Conservation (phyloP, 2,888 invertebrate genomes). For the Chalcosyrphus nemorum region DNA sequence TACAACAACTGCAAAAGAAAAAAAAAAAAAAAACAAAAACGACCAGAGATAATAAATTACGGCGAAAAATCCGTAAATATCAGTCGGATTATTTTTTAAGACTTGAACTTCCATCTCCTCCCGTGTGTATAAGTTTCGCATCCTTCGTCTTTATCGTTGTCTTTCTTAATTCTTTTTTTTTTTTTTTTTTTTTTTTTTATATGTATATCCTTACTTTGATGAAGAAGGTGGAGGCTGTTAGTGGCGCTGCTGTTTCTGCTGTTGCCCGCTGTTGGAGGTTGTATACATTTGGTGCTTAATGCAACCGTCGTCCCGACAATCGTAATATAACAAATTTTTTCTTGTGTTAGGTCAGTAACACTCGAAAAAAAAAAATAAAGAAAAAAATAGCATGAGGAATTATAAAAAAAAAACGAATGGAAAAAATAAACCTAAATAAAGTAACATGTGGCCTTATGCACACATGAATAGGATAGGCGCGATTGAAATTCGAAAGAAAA, state of each 20-base stretch:
- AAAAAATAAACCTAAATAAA: slow-evolving; percentile 45
- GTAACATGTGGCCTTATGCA: slow-evolving; percentile 44
- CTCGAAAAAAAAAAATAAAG: neutral
- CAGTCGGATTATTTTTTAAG: slow-evolving; percentile 70
- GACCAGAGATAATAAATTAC: slow-evolving; percentile 68
- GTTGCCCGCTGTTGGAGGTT: slow-evolving; percentile 29
- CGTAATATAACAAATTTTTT: slow-evolving; percentile 56
- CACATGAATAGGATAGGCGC: slow-evolving; percentile 4
- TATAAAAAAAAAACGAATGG: neutral
- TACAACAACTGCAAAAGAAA: slow-evolving; percentile 18
- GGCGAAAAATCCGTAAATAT: slow-evolving; percentile 69
- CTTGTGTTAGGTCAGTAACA: slow-evolving; percentile 62
- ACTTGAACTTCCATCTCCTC: slow-evolving; percentile 46
- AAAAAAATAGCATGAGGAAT: slow-evolving; percentile 26
- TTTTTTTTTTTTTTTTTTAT: neutral
- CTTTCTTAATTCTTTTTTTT: slow-evolving; percentile 31
- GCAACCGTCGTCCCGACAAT: slow-evolving; percentile 26
- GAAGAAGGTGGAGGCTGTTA: slow-evolving; percentile 58
- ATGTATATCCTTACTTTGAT: slow-evolving; percentile 47
- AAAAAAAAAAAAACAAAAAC: slow-evolving; percentile 35
- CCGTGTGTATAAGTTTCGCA: slow-evolving; percentile 36
- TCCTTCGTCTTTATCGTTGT: slow-evolving; percentile 44
- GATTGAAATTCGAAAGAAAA: neutral
- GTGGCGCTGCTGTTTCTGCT: slow-evolving; percentile 15
- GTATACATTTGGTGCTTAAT: slow-evolving; percentile 5